A percentile compares a stretch with the other conserved stretches of the same genome.
Evolutionary conservation across 2,797 vertebrate genomes (phyloP).

Genomic region (Enteromius treurensis): DNA sequence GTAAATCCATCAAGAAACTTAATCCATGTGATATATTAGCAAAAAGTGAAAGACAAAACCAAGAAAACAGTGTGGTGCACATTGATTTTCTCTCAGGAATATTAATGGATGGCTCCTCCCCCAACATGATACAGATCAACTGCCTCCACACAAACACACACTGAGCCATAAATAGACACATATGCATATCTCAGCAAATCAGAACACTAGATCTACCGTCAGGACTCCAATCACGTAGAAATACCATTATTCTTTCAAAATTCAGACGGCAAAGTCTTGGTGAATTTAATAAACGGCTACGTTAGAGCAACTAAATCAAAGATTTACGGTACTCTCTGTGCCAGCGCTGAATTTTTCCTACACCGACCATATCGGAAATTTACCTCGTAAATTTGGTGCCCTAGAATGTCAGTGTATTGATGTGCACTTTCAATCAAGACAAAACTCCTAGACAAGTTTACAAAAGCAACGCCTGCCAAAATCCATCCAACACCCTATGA

Average conservation of each 20-base stretch:
- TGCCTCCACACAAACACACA: constrained; percentile 11
- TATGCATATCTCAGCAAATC: constrained; percentile 23
- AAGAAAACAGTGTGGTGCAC: constrained; percentile 20
- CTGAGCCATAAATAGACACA: constrained; percentile 15
- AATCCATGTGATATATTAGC: constrained; percentile 39
- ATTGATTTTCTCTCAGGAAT: constrained; percentile 41
- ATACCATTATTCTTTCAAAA: constrained; percentile 13
- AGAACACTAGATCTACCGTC: constrained; percentile 9
- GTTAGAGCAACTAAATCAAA: constrained; percentile 28
- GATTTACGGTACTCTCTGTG: constrained; percentile 19
- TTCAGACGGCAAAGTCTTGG: constrained; percentile 13
- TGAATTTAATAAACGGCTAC: constrained; percentile 35
- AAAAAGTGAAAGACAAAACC: constrained; percentile 38
- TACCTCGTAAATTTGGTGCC: constrained; percentile 22
- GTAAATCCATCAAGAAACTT: constrained; percentile 44
- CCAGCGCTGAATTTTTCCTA: constrained; percentile 24
- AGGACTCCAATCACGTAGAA: neutral
- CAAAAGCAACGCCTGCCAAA: constrained; percentile 14
- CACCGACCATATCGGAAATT: constrained; percentile 23
- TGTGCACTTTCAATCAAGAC: constrained; percentile 36
- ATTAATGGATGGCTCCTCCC: constrained; percentile 20
- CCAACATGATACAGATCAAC: constrained; percentile 23
- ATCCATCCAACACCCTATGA: constrained; percentile 44
- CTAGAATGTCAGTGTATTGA: constrained; percentile 17
- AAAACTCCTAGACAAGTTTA: constrained; percentile 6